phyloP scores from a whole-genome alignment of 2,113 vertebrate genomes.

The Oncorhynchus masou region DNA sequence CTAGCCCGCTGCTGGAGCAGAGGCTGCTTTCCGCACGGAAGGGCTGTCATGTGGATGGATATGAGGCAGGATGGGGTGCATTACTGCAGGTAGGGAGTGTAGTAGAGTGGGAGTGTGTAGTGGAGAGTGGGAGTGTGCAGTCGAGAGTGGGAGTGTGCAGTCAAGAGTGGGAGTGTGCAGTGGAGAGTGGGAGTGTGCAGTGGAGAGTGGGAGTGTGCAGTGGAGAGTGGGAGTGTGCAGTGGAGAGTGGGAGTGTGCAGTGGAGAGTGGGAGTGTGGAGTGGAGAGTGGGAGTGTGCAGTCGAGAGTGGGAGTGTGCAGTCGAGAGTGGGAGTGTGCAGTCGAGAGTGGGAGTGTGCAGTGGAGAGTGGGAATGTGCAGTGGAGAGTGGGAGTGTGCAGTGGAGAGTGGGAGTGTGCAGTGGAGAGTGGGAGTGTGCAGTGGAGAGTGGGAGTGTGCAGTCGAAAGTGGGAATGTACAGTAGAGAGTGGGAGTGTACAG shows the following conservation, averaged over 20 bases:
- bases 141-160: neutral
- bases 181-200: neutral
- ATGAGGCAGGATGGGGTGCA: neutral
- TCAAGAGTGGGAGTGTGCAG: neutral
- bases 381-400: no score
- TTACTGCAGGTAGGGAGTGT: neutral
- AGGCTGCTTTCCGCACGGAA: neutral
- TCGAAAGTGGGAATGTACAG: neutral
- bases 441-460: neutral
- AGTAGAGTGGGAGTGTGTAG: neutral
- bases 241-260: no score
- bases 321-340: neutral
- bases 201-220: no score
- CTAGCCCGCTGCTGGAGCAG: constrained; percentile 19
- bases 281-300: neutral
- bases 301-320: neutral
- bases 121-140: neutral
- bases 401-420: neutral
- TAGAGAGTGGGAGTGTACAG: neutral
- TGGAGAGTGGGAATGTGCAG: neutral
- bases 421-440: neutral
- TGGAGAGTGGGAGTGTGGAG: no score
- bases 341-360: neutral
- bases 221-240: no score
- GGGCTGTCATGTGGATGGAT: neutral